Evolutionary conservation across 2,797 vertebrate species (phyloP).

Genomic region (Betta splendens): DNA sequence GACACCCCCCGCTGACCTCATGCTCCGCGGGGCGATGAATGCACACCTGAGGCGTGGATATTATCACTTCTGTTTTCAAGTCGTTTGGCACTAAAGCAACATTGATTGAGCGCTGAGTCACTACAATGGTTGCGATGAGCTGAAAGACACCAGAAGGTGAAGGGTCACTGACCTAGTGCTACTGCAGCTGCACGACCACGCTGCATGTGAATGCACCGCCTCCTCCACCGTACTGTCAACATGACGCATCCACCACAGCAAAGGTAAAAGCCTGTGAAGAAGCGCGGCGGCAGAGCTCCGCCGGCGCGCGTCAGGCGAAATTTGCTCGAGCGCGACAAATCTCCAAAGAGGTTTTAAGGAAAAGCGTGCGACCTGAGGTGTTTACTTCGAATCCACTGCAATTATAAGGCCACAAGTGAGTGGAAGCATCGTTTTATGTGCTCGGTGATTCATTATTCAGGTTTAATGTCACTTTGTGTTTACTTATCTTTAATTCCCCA

Average conservation of each 20-base stretch:
- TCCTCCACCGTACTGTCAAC: constrained; percentile 24
- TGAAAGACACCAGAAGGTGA: neutral
- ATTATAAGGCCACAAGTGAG: constrained; percentile 37
- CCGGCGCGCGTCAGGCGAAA: constrained; percentile 23
- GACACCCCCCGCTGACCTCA: no score
- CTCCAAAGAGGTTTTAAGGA: constrained; percentile 27
- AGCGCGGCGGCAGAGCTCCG: constrained; percentile 12
- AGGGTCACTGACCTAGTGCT: no score
- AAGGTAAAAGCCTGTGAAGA: neutral
- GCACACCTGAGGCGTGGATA: neutral
- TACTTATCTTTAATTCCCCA: constrained; percentile 41
- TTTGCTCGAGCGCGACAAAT: constrained; percentile 25
- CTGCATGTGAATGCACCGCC: neutral
- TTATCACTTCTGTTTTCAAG: no score
- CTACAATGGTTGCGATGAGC: neutral
- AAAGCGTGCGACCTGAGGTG: constrained; percentile 28
- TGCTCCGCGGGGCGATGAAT: no score
- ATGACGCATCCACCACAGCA: constrained; percentile 10
- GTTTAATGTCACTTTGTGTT: constrained; percentile 53
- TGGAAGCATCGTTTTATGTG: constrained; percentile 31
- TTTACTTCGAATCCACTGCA: constrained; percentile 36
- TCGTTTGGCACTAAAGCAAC: no score
- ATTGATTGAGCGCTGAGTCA: neutral
- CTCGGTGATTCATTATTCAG: constrained; percentile 61
- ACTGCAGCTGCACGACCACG: neutral